Conservation (phyloP, 2,797 vertebrate genomes). For the Microctenopoma steveboyesi region DNA sequence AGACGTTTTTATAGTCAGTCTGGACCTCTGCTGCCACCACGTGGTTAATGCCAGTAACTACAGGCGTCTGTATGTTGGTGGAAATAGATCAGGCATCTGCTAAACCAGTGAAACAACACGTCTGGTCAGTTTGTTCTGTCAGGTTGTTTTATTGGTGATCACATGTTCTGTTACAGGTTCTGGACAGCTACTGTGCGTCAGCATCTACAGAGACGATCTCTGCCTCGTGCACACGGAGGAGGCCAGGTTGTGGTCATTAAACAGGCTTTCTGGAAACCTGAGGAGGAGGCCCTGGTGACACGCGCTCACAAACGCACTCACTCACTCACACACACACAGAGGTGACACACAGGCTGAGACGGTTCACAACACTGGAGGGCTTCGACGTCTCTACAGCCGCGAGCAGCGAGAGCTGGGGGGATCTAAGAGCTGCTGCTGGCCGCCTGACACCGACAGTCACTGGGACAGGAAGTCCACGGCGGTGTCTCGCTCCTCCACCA, state of each 20-base stretch:
- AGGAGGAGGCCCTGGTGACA: constrained; percentile 58
- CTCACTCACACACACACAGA: constrained; percentile 21
- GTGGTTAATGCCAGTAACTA: too few relatives aligned
- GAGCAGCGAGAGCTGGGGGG: constrained; percentile 78
- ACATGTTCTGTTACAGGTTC: constrained; percentile 63
- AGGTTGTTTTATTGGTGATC: constrained; percentile 72
- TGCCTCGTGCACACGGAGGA: constrained; percentile 35
- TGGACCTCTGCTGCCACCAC: too few relatives aligned
- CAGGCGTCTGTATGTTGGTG: too few relatives aligned
- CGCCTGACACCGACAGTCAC: constrained; percentile 82
- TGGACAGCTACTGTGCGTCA: constrained; percentile 56
- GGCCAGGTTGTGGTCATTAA: constrained; percentile 57
- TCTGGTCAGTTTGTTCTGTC: not conserved
- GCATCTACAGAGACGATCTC: constrained; percentile 57
- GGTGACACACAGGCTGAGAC: constrained; percentile 34
- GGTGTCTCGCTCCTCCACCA: constrained; percentile 92
- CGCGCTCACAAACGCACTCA: constrained; percentile 26
- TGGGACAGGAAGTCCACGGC: constrained; percentile 88
- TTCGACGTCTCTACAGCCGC: constrained; percentile 83
- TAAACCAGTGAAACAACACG: too few relatives aligned
- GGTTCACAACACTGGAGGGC: constrained; percentile 46
- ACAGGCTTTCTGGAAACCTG: constrained; percentile 54
- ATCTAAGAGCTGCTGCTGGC: constrained; percentile 58
- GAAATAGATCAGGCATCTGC: too few relatives aligned
- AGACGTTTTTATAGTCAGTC: too few relatives aligned